Evolutionary conservation across 1,140 invertebrate genomes (phyloP), one percentile per base, ranked within the genome.

Genomic region (Eciton burchellii): DNA sequence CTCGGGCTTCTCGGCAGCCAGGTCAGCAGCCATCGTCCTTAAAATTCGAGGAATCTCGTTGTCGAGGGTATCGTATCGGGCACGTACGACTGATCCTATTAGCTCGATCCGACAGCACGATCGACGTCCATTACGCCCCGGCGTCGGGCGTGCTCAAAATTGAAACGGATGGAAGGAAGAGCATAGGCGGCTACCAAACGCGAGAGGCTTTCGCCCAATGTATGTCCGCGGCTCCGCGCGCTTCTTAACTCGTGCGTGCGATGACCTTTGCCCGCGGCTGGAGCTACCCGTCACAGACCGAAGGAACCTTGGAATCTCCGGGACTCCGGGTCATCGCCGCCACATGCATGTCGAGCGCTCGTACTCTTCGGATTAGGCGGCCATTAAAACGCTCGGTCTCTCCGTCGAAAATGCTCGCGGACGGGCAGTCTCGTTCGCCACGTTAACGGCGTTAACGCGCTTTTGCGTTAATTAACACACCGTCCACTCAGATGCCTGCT

Each of bases 131-230:
- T 87, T 86, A 84, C 56, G 41, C 45, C 35, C 49, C n/a, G 47
- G 47, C 59, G 47, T 77, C 65, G 63, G 12, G 83, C 21, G 9
- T 79, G 72, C 66, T 73, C n/a, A 81, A 83, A 87, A 87, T 87
- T 83, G 84, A 86, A 86, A 87, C 73, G 60, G 66, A 65, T 66
- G 54, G 66, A 65, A 45, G 66, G 72, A 86, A 72, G 72, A 54
- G 56, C 9, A 6, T 65, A 19, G 76, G 47, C 63, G 66, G 81
- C 45, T 82, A 57, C 45, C 24, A 76, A 43, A 82, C n/a, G n/a
- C n/a, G 35, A 45, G 63, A 52, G 65, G 35, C 2, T 62, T 86
- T 76, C 35, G 57, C 57, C 41, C 72, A 16, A 8, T 19, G 41
- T 19, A 57, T 57, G 26, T 79, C 65, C 63, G 56, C 0, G 41